phyloP scores from a whole-genome alignment of 2,113 vertebrate species.

The Crotophaga sulcirostris region DNA sequence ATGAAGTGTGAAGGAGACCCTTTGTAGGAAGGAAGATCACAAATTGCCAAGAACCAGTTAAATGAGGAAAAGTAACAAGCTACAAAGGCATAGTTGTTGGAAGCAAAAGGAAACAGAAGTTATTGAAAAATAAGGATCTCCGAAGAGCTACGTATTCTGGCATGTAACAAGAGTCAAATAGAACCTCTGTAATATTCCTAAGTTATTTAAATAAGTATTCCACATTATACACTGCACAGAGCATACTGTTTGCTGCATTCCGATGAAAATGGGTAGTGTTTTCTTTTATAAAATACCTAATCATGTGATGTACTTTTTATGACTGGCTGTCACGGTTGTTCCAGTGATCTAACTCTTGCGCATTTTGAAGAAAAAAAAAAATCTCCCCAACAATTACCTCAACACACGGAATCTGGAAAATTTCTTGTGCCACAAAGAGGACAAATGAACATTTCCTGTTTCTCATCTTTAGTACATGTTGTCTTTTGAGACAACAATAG shows the following conservation, averaged over 20 bases:
- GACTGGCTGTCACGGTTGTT: not conserved
- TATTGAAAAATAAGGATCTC: not conserved
- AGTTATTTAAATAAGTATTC: not conserved
- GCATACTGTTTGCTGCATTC: not conserved
- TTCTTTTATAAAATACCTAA: not conserved
- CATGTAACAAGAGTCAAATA: not conserved
- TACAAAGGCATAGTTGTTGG: not conserved
- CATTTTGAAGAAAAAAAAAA: constrained; percentile 44
- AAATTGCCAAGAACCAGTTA: not conserved
- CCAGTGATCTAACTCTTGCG: not conserved
- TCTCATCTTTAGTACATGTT: constrained; percentile 81
- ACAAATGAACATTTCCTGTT: constrained; percentile 79
- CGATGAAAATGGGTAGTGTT: not conserved
- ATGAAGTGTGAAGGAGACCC: not conserved
- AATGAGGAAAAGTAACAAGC: not conserved
- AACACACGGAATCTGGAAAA: constrained; percentile 76
- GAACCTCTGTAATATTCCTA: not conserved
- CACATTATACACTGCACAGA: not conserved
- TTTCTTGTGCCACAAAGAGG: constrained; percentile 69
- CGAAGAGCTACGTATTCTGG: not conserved
- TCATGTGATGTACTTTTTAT: not conserved
- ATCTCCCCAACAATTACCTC: constrained; percentile 68
- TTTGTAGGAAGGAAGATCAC: not conserved
- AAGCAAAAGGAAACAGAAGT: not conserved
- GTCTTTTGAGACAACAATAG: constrained; percentile 81